A percentile compares a stretch with the other conserved stretches of the same genome.
Evolutionary conservation across 2,797 vertebrate species (phyloP).

Genomic region (Acanthurus lineatus): DNA sequence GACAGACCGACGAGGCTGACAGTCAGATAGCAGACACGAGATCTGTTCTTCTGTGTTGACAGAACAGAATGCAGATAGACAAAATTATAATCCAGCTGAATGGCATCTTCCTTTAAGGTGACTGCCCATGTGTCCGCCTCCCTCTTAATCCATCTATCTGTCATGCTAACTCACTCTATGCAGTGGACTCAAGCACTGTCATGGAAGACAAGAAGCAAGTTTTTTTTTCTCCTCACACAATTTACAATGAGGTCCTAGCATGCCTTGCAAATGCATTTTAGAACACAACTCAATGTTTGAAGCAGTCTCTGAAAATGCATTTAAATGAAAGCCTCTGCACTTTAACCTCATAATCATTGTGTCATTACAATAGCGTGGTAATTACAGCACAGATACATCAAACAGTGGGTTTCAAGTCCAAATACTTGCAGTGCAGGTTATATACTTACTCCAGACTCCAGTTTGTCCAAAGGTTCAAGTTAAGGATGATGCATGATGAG

Average conservation of each 20-base stretch:
- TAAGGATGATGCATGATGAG: neutral
- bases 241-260: constrained; percentile 48
- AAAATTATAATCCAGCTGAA: constrained; percentile 62
- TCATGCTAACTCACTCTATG: constrained; percentile 42
- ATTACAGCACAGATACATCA: constrained; percentile 64
- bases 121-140: constrained; percentile 22
- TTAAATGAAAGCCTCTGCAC: constrained; percentile 62
- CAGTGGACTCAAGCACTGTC: constrained; percentile 34
- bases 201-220: constrained; percentile 36
- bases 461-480: constrained; percentile 1
- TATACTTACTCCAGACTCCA: constrained; percentile 21
- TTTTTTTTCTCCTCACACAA: constrained; percentile 38
- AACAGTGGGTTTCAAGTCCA: constrained; percentile 59
- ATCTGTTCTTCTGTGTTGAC: constrained; percentile 39
- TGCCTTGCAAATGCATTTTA: constrained; percentile 30
- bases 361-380: constrained; percentile 65
- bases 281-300: constrained; percentile 60
- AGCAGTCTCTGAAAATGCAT: constrained; percentile 53
- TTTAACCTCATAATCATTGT: constrained; percentile 69
- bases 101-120: constrained; percentile 70
- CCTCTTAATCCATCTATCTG: constrained; percentile 33
- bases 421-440: constrained; percentile 47
- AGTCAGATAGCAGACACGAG: constrained; percentile 27
- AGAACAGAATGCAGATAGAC: constrained; percentile 40
- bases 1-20: constrained; percentile 25